Evolutionary conservation across 2,888 invertebrate species (phyloP), one percentile per base, ranked within the genome.

Genomic region (Creontiades dilutus): DNA sequence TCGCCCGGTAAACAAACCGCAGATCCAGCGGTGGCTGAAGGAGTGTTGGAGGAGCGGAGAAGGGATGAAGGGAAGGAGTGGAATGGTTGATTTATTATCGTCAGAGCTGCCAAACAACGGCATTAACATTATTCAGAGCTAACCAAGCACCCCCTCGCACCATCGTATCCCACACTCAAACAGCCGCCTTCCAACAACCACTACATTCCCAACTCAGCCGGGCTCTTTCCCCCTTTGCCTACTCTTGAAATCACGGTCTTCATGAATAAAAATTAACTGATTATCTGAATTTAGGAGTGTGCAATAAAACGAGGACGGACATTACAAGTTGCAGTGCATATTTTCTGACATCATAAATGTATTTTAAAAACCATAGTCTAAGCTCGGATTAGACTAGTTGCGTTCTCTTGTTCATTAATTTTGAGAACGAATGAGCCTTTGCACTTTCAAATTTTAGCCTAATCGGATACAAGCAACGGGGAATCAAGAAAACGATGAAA

Each of bases 21-120:
- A 81, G 81, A 80, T 86, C 55, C 46, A 37, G n/a, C 48, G 23
- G 52, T 52, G 16, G 52, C 52, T 52, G 14, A 16, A 52, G 52
- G 23, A 23, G 68, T 68, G 68, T 23, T 23, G 68, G 14, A 2
- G n/a, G 16, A n/a, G n/a, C 13, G 23, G 37, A n/a, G 52, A 19
- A 37, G 68, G 37, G 86, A 37, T 37, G 37, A 37, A 55, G 80
- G n/a, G 46, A 46, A 57, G 88, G 57, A 57, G 12, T 19, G 23
- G 68, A 47, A 52, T 57, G 78, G 88, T 89, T 90, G 87, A 90
- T 90, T 90, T 90, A 90, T 88, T 90, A 90, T 90, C 89, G 90
- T 86, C 90, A 89, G 87, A 90, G 90, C 90, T 90, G 90, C 90
- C 90, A 90, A 90, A 90, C 90, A 90, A 87, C 75, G 85, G 90